A percentile compares a stretch with the other conserved stretches of the same genome.
phyloP scores from a whole-genome alignment of 1,140 invertebrate species.

The Procambarus virginalis region DNA sequence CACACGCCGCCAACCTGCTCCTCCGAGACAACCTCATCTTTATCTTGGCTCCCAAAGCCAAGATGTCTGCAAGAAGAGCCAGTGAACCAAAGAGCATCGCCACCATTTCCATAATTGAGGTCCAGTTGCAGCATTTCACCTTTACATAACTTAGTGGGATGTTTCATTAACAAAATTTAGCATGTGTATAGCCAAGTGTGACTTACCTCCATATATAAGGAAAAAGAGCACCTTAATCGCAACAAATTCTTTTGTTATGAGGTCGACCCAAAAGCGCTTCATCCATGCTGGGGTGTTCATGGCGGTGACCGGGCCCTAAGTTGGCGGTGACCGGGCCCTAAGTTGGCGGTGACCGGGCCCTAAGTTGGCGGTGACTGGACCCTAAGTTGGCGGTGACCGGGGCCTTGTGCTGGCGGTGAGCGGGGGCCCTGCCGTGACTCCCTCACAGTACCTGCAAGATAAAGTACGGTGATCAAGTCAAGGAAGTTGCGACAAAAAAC shows the following conservation, averaged over 20 bases:
- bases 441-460: neutral
- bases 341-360: too few species aligned
- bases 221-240: constrained; percentile 41
- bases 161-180: neutral
- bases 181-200: neutral
- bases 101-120: too few species aligned
- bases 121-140: neutral
- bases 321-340: too few species aligned
- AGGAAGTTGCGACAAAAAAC: too few species aligned
- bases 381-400: too few species aligned
- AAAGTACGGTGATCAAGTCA: neutral
- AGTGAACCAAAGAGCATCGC: too few species aligned
- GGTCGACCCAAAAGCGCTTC: constrained; percentile 19
- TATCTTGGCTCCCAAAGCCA: too few species aligned
- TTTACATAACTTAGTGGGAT: neutral
- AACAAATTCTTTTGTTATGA: constrained; percentile 15
- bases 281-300: constrained; percentile 5
- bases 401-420: too few species aligned
- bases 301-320: neutral
- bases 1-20: too few species aligned
- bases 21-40: too few species aligned
- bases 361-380: too few species aligned
- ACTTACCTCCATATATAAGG: constrained; percentile 47
- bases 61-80: too few species aligned
- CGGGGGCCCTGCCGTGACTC: neutral